phyloP scores from a whole-genome alignment of 2,888 invertebrate species.

The Diachrysia chrysitis region DNA sequence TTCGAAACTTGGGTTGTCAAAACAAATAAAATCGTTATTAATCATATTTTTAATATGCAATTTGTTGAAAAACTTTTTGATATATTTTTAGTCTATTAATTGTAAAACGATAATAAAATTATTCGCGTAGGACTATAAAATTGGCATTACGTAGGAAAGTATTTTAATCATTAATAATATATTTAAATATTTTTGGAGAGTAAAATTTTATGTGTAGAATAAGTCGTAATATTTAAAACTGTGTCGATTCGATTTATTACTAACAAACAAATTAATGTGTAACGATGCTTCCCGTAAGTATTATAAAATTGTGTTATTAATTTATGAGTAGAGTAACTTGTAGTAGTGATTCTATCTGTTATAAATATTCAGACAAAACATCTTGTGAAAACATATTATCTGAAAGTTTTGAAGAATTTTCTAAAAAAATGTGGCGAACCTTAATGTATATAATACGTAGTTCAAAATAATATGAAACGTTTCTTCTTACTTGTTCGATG shows the following conservation, averaged over 20 bases:
- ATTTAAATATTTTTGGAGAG: slow-evolving; percentile 14
- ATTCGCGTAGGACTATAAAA: not conserved
- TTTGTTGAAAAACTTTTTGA: not conserved
- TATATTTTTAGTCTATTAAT: not conserved
- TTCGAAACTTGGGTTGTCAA: slow-evolving; percentile 21
- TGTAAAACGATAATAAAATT: not conserved
- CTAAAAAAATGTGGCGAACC: slow-evolving; percentile 25
- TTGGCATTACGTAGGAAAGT: slow-evolving; percentile 11
- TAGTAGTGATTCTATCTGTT: slow-evolving; percentile 67
- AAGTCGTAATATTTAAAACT: slow-evolving; percentile 12
- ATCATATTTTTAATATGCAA: not conserved
- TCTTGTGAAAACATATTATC: slow-evolving; percentile 35
- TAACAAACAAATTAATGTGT: slow-evolving; percentile 49
- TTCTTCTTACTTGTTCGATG: slow-evolving; percentile 58
- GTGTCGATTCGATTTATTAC: slow-evolving; percentile 40
- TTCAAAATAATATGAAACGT: slow-evolving; percentile 39
- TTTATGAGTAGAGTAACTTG: slow-evolving; percentile 81
- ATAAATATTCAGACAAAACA: slow-evolving; percentile 55
- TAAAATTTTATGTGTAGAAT: slow-evolving; percentile 10
- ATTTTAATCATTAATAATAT: slow-evolving; percentile 3
- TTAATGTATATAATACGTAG: slow-evolving; percentile 50
- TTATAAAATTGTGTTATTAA: slow-evolving; percentile 84
- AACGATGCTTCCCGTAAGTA: slow-evolving; percentile 77
- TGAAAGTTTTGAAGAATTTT: slow-evolving; percentile 25
- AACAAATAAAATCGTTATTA: not conserved